A percentile compares a stretch with the other conserved stretches of the same genome.
phyloP scores from a whole-genome alignment of 2,113 vertebrate species.

The Cebidichthys violaceus region DNA sequence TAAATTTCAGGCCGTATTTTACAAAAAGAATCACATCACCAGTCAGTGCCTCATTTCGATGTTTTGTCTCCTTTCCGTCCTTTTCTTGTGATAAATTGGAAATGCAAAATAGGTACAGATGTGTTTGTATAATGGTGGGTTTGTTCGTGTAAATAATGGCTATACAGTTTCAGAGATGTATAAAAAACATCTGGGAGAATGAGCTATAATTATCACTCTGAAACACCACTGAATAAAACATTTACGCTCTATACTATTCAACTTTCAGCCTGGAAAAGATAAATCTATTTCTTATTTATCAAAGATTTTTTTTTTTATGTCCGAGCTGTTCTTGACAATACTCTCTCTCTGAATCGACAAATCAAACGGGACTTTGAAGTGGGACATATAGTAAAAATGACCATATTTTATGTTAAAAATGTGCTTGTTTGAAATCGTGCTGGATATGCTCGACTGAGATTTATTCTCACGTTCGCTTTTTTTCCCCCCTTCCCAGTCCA shows the following conservation, averaged over 20 bases:
- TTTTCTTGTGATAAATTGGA: slow-evolving; percentile 27
- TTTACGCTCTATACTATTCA: slow-evolving; percentile 1
- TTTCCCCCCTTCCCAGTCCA: not conserved
- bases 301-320: slow-evolving; percentile 37
- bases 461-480: slow-evolving; percentile 17
- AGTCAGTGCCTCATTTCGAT: not conserved
- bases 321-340: slow-evolving; percentile 19
- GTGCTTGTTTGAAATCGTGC: slow-evolving; percentile 37
- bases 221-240: slow-evolving; percentile 32
- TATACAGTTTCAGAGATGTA: slow-evolving; percentile 27
- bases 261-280: slow-evolving; percentile 4
- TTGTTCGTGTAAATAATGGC: slow-evolving; percentile 47
- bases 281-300: slow-evolving; percentile 7
- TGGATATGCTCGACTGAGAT: slow-evolving; percentile 11
- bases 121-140: slow-evolving; percentile 42
- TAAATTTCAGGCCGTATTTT: not conserved
- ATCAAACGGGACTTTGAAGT: slow-evolving; percentile 62
- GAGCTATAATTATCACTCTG: slow-evolving; percentile 45
- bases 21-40: slow-evolving; percentile 11
- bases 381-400: slow-evolving; percentile 26
- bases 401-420: slow-evolving; percentile 27
- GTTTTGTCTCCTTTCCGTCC: slow-evolving; percentile 8
- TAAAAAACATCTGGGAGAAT: slow-evolving; percentile 45
- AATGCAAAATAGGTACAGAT: slow-evolving; percentile 52
- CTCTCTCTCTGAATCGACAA: slow-evolving; percentile 26